Evolutionary conservation across 1,140 invertebrate species (phyloP), one percentile per base, ranked within the genome.

Genomic region (Brachionus asplanchnoidis): DNA sequence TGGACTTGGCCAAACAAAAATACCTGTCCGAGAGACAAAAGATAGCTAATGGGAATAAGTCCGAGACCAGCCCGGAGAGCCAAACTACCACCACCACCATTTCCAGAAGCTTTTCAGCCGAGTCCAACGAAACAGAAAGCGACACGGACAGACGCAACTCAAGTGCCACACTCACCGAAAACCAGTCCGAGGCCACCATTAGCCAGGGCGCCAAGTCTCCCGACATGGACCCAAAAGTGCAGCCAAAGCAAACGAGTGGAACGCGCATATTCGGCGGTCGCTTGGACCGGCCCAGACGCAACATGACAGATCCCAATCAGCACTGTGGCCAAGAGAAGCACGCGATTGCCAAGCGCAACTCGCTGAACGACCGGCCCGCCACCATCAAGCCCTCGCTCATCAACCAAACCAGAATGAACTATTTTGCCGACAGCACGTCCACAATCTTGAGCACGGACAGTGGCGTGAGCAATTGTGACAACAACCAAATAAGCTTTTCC

Each of bases 261-360:
- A 44, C 79, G 11, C 50, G 79, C 9, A 44, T 82, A 1, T 32
- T 82, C 40, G 79, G 42, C 11, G 36, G 79, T 14, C 36, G 79
- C 6, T 20, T 82, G 26, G 79, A 82, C 3, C 7, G 79, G 14
- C 79, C 36, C 5, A 82, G 79, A 65, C 79, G 79, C 2, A 82
- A 82, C 32, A 82, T 82, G 79, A 82, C 79, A 6, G 79, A 82
- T 65, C 79, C 79, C 23, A 82, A 60, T 66, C 79, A 82, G 40
- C 50, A 82, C 26, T 44, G 17, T 3, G 28, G 1, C 28, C 42
- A 77, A 12, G 79, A 82, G 17, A 60, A 42, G 36, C 36, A 65
- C 17, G 9, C 20, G 9, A 60, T 82, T 1, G 60, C 65, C 12
- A 82, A 82, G 23, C 79, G 79, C 2, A 82, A 82, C 65, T 82